These are phyloP conservation scores for Magallana angulata DNA, from an alignment of 1,140 invertebrate species.

Conservation along the genomic window DNA sequence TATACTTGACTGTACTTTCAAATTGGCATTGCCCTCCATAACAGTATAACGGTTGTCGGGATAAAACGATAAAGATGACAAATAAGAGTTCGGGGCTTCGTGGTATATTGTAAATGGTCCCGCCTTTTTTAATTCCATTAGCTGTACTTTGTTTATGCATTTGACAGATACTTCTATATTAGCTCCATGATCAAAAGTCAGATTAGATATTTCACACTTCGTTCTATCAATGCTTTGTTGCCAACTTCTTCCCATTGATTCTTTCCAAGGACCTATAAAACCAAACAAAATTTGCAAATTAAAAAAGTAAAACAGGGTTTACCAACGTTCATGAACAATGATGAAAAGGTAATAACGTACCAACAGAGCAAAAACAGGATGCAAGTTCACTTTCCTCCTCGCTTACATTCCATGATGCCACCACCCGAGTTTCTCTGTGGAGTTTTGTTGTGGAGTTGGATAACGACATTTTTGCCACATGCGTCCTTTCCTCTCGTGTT, in stretches of 20 bases:
- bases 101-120: conserved; percentile 13
- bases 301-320: no score
- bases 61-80: not conserved
- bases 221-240: not conserved
- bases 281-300: not conserved
- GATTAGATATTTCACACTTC: not conserved
- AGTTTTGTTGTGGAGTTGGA: not conserved
- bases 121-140: not conserved
- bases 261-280: not conserved
- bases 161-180: not conserved
- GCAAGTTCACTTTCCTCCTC: not conserved
- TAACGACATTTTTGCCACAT: not conserved
- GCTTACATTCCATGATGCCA: not conserved
- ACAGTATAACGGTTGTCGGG: not conserved
- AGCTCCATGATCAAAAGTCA: not conserved
- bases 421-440: not conserved
- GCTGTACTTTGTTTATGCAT: conserved; percentile 30
- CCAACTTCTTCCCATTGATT: not conserved
- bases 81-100: not conserved
- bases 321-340: not conserved
- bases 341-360: not conserved
- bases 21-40: not conserved
- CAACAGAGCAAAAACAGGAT: conserved; percentile 13
- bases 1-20: not conserved
- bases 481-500: no score